A percentile compares a stretch with the other conserved stretches of the same genome.
Evolutionary conservation across 1,140 invertebrate species (phyloP).

Genomic region (Hermatobates lingyangjiaoensis): DNA sequence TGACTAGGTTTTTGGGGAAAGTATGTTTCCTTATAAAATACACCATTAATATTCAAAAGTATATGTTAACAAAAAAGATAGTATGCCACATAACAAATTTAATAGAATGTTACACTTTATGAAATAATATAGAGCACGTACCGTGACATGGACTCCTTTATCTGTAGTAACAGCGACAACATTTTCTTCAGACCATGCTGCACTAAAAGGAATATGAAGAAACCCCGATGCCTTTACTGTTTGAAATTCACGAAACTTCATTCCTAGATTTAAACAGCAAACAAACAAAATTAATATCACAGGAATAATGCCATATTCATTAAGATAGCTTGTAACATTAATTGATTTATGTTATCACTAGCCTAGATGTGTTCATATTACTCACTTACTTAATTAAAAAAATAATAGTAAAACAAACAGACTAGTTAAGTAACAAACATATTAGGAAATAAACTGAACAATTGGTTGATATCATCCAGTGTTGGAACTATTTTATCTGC

Average conservation of each 20-base stretch:
- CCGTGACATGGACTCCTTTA: slow-evolving; percentile 15
- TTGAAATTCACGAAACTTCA: slow-evolving; percentile 15
- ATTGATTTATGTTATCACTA: too few relatives aligned
- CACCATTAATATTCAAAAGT: not conserved
- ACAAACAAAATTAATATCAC: too few relatives aligned
- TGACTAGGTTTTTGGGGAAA: not conserved
- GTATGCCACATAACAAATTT: not conserved
- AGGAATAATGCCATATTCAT: too few relatives aligned
- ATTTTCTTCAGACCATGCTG: slow-evolving; percentile 16
- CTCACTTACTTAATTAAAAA: too few relatives aligned
- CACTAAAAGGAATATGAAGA: slow-evolving; percentile 14
- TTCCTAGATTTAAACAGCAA: slow-evolving; percentile 8
- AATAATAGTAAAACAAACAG: too few relatives aligned
- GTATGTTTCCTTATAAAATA: not conserved
- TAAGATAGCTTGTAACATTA: too few relatives aligned
- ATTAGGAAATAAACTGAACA: too few relatives aligned
- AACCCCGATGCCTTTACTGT: slow-evolving; percentile 4
- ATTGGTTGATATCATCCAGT: too few relatives aligned
- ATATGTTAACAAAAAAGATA: not conserved
- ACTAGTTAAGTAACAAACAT: too few relatives aligned
- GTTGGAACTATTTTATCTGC: too few relatives aligned
- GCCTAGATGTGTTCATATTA: too few relatives aligned
- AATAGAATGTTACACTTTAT: not conserved
- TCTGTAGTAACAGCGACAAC: slow-evolving; percentile 14
- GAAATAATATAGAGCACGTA: slow-evolving; percentile 9